A percentile compares a stretch with the other conserved stretches of the same genome.
phyloP scores from a whole-genome alignment of 2,888 invertebrate species.

The Synanthedon myopaeformis region DNA sequence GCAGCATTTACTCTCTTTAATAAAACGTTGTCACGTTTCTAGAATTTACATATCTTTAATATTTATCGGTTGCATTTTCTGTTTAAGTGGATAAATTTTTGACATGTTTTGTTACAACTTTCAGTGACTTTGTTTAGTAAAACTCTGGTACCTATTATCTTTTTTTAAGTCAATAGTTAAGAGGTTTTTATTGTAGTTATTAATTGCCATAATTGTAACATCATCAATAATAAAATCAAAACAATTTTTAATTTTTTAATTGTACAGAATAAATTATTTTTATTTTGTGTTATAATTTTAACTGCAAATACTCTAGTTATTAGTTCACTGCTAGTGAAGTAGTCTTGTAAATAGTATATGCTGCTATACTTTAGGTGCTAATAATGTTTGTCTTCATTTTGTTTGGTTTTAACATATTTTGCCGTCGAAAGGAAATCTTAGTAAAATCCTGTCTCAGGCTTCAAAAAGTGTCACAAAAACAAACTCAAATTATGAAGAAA shows the following conservation, averaged over 20 bases:
- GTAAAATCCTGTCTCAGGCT: conserved; percentile 24
- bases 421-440: neutral
- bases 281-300: conserved; percentile 51
- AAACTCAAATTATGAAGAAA: conserved; percentile 8
- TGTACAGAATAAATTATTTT: conserved; percentile 66
- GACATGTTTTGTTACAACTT: conserved; percentile 2
- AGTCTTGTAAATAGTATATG: conserved; percentile 58
- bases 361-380: conserved; percentile 66
- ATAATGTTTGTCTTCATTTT: conserved; percentile 29
- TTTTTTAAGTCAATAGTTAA: conserved; percentile 29
- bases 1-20: neutral
- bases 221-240: conserved; percentile 26
- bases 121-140: conserved; percentile 13
- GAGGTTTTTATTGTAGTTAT: conserved; percentile 9
- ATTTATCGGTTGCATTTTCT: neutral
- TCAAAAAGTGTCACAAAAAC: conserved; percentile 49
- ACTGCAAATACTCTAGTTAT: conserved; percentile 40
- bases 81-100: neutral
- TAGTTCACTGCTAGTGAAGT: conserved; percentile 55
- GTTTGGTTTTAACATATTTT: conserved; percentile 15
- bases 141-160: conserved; percentile 19
- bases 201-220: conserved; percentile 56
- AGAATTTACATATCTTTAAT: neutral
- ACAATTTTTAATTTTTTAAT: conserved; percentile 29
- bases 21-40: neutral